phyloP scores from a whole-genome alignment of 2,888 invertebrate species.

The Saturnia pavonia region DNA sequence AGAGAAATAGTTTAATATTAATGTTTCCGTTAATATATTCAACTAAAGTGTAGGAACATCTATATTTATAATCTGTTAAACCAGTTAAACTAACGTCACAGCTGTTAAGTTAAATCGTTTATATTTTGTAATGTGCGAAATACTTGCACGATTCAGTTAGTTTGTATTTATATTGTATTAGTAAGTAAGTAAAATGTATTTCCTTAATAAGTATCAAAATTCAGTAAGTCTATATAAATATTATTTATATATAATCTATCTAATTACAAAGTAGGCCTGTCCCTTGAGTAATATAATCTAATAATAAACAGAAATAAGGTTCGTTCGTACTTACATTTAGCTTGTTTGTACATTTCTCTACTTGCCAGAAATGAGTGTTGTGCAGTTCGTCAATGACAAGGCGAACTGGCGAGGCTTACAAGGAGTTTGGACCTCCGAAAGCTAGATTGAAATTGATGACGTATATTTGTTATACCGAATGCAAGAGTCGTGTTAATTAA shows the following conservation, averaged over 20 bases:
- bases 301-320: neutral
- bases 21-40: no score
- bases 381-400: conserved; percentile 27
- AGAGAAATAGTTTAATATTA: no score
- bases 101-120: no score
- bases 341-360: neutral
- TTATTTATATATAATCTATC: neutral
- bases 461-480: conserved; percentile 6
- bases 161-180: no score
- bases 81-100: no score
- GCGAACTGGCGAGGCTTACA: conserved; percentile 21
- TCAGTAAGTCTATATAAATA: neutral
- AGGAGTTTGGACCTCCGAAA: conserved; percentile 4
- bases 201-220: neutral
- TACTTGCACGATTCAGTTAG: no score
- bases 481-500: neutral
- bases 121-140: no score
- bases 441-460: conserved; percentile 2
- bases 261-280: neutral
- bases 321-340: neutral
- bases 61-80: no score
- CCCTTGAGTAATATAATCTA: neutral
- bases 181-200: no score
- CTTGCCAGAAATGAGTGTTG: conserved; percentile 22
- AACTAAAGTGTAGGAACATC: no score